Conservation (phyloP, 2,888 invertebrate species). For the Noctua janthina region DNA sequence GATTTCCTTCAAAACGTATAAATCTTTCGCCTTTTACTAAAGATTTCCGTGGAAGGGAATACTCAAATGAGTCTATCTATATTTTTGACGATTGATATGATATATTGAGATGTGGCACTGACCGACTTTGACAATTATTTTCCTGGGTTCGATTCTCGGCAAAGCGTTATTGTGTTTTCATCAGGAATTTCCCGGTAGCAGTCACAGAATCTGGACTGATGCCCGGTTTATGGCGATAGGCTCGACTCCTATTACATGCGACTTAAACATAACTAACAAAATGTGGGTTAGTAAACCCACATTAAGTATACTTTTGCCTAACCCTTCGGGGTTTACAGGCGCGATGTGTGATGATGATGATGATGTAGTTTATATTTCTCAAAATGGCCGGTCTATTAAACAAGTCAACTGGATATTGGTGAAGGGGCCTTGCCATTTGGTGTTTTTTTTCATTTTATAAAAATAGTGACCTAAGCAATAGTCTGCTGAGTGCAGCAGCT, state of each 20-base stretch:
- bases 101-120: too few species aligned
- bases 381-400: not conserved
- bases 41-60: conserved; percentile 94
- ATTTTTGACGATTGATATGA: too few species aligned
- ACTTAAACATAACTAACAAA: not conserved
- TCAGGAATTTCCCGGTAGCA: not conserved
- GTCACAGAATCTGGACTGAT: not conserved
- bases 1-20: conserved; percentile 92
- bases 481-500: not conserved
- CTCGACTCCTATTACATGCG: not conserved
- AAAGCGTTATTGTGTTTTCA: not conserved
- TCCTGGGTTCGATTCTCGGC: not conserved
- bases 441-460: not conserved
- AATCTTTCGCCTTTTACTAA: conserved; percentile 95
- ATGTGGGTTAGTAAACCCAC: too few species aligned
- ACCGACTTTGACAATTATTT: too few species aligned
- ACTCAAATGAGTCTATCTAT: conserved; percentile 88
- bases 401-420: not conserved
- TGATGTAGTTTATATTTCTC: not conserved
- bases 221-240: not conserved
- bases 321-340: not conserved
- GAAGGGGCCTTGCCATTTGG: too few species aligned
- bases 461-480: not conserved
- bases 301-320: too few species aligned
- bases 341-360: too few species aligned